Conservation (phyloP, 2,888 invertebrate species). For the Chymomyza fuscimana region DNA sequence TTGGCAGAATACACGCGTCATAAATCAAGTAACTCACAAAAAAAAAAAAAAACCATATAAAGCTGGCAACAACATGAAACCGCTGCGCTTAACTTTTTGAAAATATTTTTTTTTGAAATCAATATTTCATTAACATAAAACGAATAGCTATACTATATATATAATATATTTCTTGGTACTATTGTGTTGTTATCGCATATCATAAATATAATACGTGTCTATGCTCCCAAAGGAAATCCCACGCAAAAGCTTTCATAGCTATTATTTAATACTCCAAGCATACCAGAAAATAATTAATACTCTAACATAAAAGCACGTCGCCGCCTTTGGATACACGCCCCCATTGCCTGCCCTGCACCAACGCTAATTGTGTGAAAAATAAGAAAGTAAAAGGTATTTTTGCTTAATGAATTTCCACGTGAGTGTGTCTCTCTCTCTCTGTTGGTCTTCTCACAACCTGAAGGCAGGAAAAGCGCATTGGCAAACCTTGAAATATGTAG, state of each 20-base stretch:
- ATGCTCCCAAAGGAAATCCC: slow-evolving; percentile 1
- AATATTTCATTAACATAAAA: neutral
- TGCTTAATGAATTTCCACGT: slow-evolving; percentile 62
- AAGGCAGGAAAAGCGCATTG: slow-evolving; percentile 47
- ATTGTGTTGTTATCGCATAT: neutral
- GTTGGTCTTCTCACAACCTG: slow-evolving; percentile 21
- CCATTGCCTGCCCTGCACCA: neutral
- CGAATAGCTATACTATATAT: neutral
- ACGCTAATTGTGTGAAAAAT: slow-evolving; percentile 58
- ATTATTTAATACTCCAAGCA: slow-evolving; percentile 10
- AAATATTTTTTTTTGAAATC: neutral
- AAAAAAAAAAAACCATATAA: neutral
- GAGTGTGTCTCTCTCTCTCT: slow-evolving; percentile 10
- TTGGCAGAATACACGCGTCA: neutral
- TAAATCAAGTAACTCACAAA: neutral
- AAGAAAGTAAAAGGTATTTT: slow-evolving; percentile 65
- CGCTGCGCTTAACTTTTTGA: neutral
- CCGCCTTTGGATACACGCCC: neutral
- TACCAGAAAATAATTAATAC: slow-evolving; percentile 60
- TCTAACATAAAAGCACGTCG: slow-evolving; percentile 21
- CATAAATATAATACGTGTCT: neutral
- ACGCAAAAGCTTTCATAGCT: neutral
- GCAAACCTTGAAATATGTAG: slow-evolving; percentile 63
- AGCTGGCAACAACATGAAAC: neutral
- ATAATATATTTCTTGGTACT: neutral